Evolutionary conservation across 1,140 invertebrate genomes (phyloP), one percentile per base, ranked within the genome.

Genomic region (Calycopis cecrops): DNA sequence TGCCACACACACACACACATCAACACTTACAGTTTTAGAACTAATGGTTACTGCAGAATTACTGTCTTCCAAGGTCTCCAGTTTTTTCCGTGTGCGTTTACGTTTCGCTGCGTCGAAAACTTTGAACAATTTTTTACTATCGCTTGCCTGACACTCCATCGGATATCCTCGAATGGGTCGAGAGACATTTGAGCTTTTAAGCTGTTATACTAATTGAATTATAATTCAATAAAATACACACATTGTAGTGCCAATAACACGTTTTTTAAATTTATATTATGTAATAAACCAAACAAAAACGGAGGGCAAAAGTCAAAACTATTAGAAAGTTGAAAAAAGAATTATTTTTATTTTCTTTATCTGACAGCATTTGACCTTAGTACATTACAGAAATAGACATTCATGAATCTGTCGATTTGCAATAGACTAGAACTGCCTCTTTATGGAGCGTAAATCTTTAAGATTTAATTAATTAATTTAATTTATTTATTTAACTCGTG

Each of bases 81-180:
- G 68, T 61, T 78, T 82, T 57, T 77, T 81, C 48, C 73, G 71
- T 12, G 59, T 62, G 10, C 73, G 66, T 57, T 83, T 84, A 40
- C 73, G 73, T 68, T 81, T 81, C 0, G 82, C 70, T 12, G 77
- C 76, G 42, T 86, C 83, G 50, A 79, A 84, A 56, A 86, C 80
- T 79, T 84, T 79, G 54, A 77, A 73, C 65, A 86, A 62, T 81
- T 83, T 86, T 69, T 84, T 83, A 65, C 79, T 86, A 80, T 84
- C 80, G 61, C 75, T 76, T 60, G 71, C 51, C 66, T 83, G 71
- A 76, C 73, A 79, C 69, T 84, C 83, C 83, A 86, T 86, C 66
- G 59, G 34, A 77, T 66, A 58, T 69, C 59, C 38, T 65, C 57
- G 48, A 73, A 72, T 10, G 69, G 72, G 65, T 81, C 76, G 35